phyloP scores from a whole-genome alignment of 2,113 vertebrate genomes.

The Cochlearius cochlearius region DNA sequence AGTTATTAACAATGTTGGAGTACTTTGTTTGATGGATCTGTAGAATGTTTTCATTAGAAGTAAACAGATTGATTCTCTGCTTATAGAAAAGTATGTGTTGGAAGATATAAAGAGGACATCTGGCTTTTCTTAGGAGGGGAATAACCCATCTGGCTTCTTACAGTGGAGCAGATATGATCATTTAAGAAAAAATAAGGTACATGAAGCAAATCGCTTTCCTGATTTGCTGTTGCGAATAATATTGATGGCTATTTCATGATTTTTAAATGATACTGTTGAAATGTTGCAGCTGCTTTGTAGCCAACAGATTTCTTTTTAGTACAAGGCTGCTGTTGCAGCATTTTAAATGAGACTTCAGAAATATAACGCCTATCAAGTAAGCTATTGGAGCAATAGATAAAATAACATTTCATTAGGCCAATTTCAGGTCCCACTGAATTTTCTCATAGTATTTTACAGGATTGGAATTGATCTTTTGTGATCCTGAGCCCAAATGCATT shows the following conservation, averaged over 20 bases:
- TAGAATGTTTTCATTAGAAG: conserved; percentile 1
- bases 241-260: background rate
- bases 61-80: conserved; percentile 4
- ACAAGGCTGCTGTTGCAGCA: background rate
- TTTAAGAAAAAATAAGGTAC: background rate
- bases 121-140: conserved; percentile 7
- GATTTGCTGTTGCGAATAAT: background rate
- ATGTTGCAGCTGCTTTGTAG: background rate
- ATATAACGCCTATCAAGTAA: background rate
- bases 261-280: background rate
- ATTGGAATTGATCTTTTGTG: background rate
- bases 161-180: background rate
- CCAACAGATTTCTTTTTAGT: background rate
- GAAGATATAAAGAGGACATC: background rate
- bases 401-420: background rate
- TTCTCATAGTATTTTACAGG: background rate
- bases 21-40: background rate
- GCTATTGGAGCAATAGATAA: background rate
- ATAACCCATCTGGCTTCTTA: conserved; percentile 12
- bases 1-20: background rate
- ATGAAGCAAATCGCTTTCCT: background rate
- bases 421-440: background rate
- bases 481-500: background rate
- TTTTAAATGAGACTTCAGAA: background rate
- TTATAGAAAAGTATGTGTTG: background rate